Evolutionary conservation across 2,797 vertebrate species (phyloP).

Genomic region (Synaphobranchus kaupii): DNA sequence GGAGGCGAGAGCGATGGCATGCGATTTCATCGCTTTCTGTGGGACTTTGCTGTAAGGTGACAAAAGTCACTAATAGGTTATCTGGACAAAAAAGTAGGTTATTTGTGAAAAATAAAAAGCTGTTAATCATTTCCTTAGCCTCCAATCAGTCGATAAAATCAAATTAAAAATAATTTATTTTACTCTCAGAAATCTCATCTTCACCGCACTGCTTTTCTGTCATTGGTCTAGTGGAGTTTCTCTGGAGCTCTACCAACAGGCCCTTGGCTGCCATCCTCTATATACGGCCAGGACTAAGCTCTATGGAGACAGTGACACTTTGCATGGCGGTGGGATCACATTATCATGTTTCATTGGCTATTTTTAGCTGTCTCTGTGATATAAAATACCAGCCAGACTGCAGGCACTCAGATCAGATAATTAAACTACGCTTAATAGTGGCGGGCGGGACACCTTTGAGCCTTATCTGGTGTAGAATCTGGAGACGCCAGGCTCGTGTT

Average conservation of each 20-base stretch:
- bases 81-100: no score
- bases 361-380: conserved; percentile 38
- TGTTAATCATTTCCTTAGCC: no score
- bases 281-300: conserved; percentile 30
- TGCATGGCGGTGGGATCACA: conserved; percentile 29
- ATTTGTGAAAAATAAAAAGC: no score
- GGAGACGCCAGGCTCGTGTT: conserved; percentile 27
- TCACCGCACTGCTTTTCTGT: background rate
- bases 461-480: conserved; percentile 35
- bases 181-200: background rate
- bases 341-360: conserved; percentile 43
- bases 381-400: conserved; percentile 34
- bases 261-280: conserved; percentile 3
- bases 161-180: no score
- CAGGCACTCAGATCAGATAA: conserved; percentile 38
- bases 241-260: background rate
- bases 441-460: conserved; percentile 32
- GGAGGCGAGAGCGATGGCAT: no score
- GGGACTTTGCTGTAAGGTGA: no score
- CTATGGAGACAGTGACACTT: conserved; percentile 35
- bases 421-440: conserved; percentile 43
- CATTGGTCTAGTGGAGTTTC: background rate
- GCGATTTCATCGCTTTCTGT: no score
- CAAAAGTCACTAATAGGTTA: no score
- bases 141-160: no score